phyloP scores from a whole-genome alignment of 2,113 vertebrate species.

The Cyrtonyx montezumae region DNA sequence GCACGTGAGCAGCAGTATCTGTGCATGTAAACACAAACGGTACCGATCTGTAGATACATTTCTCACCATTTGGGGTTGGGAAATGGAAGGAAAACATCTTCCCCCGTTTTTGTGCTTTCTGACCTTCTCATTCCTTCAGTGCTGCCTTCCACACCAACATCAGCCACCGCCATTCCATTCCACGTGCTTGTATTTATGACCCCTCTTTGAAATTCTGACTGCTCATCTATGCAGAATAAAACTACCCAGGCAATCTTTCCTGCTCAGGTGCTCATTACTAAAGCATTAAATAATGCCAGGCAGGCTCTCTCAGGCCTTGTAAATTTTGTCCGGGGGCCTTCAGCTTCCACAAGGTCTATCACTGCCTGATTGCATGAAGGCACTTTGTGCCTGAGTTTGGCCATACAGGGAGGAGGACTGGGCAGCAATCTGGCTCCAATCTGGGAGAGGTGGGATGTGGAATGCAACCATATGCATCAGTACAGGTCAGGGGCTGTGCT shows the following conservation, averaged over 20 bases:
- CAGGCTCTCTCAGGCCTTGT: conserved; percentile 14
- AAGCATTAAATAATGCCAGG: conserved; percentile 1
- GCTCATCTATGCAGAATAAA: conserved; percentile 53
- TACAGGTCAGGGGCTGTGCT: no score
- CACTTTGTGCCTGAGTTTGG: not conserved
- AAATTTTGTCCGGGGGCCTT: conserved; percentile 11
- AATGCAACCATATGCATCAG: no score
- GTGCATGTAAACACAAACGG: not conserved
- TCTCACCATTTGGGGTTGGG: not conserved
- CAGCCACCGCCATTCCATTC: not conserved
- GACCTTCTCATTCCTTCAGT: not conserved
- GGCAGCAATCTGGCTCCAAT: not conserved
- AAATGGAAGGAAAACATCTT: not conserved
- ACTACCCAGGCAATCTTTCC: conserved; percentile 37
- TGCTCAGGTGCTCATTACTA: conserved; percentile 21
- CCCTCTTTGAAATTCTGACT: conserved; percentile 38
- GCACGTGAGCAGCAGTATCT: not conserved
- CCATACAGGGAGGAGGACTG: not conserved
- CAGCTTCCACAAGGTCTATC: conserved; percentile 21
- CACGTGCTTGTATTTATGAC: conserved; percentile 26
- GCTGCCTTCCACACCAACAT: not conserved
- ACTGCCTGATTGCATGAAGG: conserved; percentile 10
- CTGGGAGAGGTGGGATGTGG: no score
- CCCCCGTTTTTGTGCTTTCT: not conserved
- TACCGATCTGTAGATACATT: not conserved